Evolutionary conservation across 2,888 invertebrate genomes (phyloP).

Genomic region (Tenthredo livida): DNA sequence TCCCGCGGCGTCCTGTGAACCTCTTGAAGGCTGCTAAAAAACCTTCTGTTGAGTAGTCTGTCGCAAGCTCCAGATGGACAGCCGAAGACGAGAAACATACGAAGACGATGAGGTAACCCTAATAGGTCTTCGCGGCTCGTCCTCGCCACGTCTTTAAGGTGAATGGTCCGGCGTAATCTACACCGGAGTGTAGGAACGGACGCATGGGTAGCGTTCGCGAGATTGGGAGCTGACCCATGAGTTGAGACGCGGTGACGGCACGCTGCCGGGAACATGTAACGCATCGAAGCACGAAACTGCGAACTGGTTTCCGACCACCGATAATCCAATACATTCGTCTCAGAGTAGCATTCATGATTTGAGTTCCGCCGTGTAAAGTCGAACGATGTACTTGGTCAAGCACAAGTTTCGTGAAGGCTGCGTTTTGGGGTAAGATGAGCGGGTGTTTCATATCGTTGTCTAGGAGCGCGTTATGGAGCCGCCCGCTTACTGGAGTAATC

Average conservation of each 20-base stretch:
- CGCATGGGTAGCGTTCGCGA: background rate
- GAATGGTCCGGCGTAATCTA: conserved; percentile 34
- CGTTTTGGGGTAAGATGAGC: too few species aligned
- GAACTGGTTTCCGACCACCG: too few species aligned
- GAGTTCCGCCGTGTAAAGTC: too few species aligned
- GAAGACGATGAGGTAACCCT: background rate
- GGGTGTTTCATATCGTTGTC: background rate
- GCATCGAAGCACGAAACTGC: too few species aligned
- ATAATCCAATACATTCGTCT: too few species aligned
- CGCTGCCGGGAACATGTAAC: too few species aligned
- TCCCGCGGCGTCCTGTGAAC: conserved; percentile 18
- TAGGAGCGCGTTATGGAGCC: conserved; percentile 41
- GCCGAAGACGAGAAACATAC: background rate
- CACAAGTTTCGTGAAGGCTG: too few species aligned
- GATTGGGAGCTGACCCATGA: too few species aligned
- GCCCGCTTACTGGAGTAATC: conserved; percentile 23
- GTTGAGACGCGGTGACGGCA: too few species aligned
- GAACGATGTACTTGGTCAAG: too few species aligned
- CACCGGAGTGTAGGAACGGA: conserved; percentile 11
- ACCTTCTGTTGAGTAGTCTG: background rate
- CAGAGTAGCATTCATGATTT: too few species aligned
- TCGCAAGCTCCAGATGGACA: background rate
- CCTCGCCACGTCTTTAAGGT: background rate
- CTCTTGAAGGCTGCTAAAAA: background rate
- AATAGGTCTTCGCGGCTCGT: background rate